Base-by-base conservation (phyloP, 2,113 vertebrate species). In the Gasterosteus nipponicus region DNA sequence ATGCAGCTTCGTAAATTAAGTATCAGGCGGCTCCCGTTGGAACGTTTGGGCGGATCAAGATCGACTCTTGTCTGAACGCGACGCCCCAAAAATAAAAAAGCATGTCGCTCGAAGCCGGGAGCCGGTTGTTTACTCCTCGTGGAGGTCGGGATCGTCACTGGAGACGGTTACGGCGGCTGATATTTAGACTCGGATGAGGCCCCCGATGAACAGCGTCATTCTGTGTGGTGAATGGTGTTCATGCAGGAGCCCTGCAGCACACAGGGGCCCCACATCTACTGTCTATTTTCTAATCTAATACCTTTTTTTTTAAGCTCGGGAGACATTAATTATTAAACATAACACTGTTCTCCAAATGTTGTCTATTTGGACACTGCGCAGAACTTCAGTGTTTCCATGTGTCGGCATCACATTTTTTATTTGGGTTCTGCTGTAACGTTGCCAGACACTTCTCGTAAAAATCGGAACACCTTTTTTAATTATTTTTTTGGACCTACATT, bases 1-100 rank as follows among this genome's bases (percentile, higher is more conserved):
- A 81, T 89, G 76, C 60, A 53, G 77, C 60, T 62, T 79, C 7
- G 59, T 54, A 78, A 86, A 89, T 86, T 54, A 89, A 86, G 69
- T 81, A 83, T 82, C 39, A 84, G 86, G 82, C 26, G 29, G 74
- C 66, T 79, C 19, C 2, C 0, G 54, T 60, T 22, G 15, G 54
- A 35, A 61, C 58, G 54, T 51, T 41, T 7, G 14, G 22, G 5
- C 14, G 0, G 77, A 90, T 86, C n/a, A 65, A 81, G 77, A 83
- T 39, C 0, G 60, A 44, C 58, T 83, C 69, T 73, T 70, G 82
- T 84, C 85, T 81, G 73, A 87, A 84, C 75, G 74, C 73, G 73
- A 77, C 44, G 22, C 22, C 22, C 22, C 69, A 71, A 41, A 57
- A 75, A 81, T 73, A 46, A 80, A 70, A 87, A 87, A 73, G 64